Evolutionary conservation across 2,113 vertebrate genomes (phyloP), one percentile per base, ranked within the genome.

Genomic region (Chrysemys picta): DNA sequence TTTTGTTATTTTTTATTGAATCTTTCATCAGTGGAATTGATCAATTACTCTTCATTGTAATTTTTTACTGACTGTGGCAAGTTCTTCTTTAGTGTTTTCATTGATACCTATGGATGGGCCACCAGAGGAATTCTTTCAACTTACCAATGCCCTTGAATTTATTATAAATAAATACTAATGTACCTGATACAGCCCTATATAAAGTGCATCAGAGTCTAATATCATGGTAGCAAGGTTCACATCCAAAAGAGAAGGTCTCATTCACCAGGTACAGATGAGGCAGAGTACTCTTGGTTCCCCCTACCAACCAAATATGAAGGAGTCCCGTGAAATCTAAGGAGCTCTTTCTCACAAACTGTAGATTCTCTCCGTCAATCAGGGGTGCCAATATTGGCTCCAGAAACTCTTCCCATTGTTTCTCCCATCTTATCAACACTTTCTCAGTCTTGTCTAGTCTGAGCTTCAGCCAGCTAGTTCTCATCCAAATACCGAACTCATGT

Each of bases 141-240:
- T 79, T 89, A n/a, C 11, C 83, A 56, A 53, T n/a, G 42, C 17
- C 7, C 19, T 47, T 52, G 38, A 86, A 54, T 54, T 90, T 82
- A 80, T 84, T 50, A 38, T 24, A 82, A 35, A 38, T 35, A 79
- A 35, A 29, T 6, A 38, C 2, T 0, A 7, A 62, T 17, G 0
- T 0, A 10, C 25, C 5, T 7, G 6, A 3, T 29, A n/a, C 31
- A 88, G 22, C 35, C 53, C 14, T 47, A 21, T 0, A 1, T 47
- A 79, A 76, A 38, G 0, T 25, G 29, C 57, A 81, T 69, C 10
- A 38, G 31, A 25, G 89, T 78, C 31, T 65, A 65, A 65, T 65
- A 35, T 62, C 13, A 62, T 65, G 62, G 16, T 19, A 45, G 76
- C 47, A 35, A 42, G 38, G 42, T 80, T 80, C 22, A 14, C 13